Evolutionary conservation across 2,113 vertebrate species (phyloP).

Genomic region (Chamaetylas fuelleborni): DNA sequence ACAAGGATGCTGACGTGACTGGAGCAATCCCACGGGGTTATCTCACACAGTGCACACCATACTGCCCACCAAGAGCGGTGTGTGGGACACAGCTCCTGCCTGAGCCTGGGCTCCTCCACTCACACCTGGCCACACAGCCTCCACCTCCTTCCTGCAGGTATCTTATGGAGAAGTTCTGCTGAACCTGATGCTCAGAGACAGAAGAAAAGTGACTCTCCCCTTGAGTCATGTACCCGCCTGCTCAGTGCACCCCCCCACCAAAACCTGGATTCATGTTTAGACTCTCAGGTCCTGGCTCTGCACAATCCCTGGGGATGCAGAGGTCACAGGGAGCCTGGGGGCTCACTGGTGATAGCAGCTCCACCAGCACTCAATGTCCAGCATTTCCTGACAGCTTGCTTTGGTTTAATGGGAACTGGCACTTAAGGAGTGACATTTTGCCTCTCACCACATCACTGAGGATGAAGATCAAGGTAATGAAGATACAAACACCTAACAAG

Average conservation of each 20-base stretch:
- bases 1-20: neutral
- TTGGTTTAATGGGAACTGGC: neutral
- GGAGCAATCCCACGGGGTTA: neutral
- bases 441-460: neutral
- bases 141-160: neutral
- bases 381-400: neutral
- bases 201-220: neutral
- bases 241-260: rapidly evolving
- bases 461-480: neutral
- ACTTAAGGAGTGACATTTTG: neutral
- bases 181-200: neutral
- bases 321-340: neutral
- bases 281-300: neutral
- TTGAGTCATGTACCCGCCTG: rapidly evolving
- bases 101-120: neutral
- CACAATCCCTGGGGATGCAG: neutral
- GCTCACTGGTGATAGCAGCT: neutral
- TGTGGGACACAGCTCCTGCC: neutral
- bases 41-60: rapidly evolving
- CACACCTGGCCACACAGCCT: neutral
- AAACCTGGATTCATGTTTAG: neutral
- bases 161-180: neutral
- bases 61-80: rapidly evolving
- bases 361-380: rapidly evolving
- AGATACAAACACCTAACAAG: neutral